A percentile compares a stretch with the other conserved stretches of the same genome.
Conservation (phyloP, 2,113 vertebrate genomes). For the Pachyramphus minor region DNA sequence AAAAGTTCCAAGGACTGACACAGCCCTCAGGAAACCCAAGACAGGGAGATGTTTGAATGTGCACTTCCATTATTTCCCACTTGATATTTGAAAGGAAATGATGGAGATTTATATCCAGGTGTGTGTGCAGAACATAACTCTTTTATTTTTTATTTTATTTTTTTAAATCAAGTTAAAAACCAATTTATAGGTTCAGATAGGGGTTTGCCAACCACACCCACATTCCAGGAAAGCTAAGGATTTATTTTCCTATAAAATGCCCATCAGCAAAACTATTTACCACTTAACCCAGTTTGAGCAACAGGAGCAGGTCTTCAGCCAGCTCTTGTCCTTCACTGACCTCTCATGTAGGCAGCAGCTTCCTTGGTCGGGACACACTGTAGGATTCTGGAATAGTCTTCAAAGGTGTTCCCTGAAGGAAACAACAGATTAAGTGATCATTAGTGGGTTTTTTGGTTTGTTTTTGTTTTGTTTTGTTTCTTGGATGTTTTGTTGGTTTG, state of each 20-base stretch:
- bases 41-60: background rate
- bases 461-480: too few species aligned
- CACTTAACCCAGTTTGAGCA: background rate
- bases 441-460: background rate
- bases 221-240: background rate
- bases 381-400: slow-evolving; percentile 46
- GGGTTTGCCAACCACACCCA: background rate
- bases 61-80: background rate
- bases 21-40: background rate
- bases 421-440: background rate
- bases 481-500: too few species aligned
- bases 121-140: background rate
- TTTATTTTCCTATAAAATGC: background rate
- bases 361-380: background rate
- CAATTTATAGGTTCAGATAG: background rate
- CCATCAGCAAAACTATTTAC: background rate
- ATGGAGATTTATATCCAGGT: background rate
- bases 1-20: background rate
- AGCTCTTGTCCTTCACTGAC: slow-evolving; percentile 44
- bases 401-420: slow-evolving; percentile 59
- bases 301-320: background rate
- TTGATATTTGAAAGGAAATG: background rate
- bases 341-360: slow-evolving; percentile 71
- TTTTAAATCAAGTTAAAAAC: background rate
- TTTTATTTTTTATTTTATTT: background rate